A percentile compares a stretch with the other conserved stretches of the same genome.
phyloP scores from a whole-genome alignment of 1,140 invertebrate species.

The Calephelis virginiensis region DNA sequence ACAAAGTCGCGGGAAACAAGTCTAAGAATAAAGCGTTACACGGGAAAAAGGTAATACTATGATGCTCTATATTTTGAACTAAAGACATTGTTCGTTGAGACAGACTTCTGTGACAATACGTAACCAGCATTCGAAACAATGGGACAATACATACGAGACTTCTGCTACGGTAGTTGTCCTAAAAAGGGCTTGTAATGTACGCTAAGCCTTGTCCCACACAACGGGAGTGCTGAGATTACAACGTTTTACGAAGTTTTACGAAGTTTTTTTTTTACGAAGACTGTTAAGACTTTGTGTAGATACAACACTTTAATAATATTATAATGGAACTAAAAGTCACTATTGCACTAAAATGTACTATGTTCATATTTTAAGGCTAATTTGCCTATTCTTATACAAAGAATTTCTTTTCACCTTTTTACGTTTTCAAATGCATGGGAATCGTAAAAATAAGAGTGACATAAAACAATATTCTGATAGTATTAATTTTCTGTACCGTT shows the following conservation, averaged over 20 bases:
- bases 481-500: too few species aligned
- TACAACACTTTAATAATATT: too few species aligned
- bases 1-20: too few species aligned
- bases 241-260: background rate
- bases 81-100: constrained; percentile 17
- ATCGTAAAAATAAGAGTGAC: too few species aligned
- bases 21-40: background rate
- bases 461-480: too few species aligned
- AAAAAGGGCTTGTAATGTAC: constrained; percentile 25
- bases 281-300: too few species aligned
- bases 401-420: too few species aligned
- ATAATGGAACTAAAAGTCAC: too few species aligned
- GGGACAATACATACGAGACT: constrained; percentile 34
- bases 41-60: constrained; percentile 2
- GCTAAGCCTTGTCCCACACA: background rate
- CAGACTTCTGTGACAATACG: constrained; percentile 16
- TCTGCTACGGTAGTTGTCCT: constrained; percentile 48
- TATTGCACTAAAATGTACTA: too few species aligned
- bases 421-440: too few species aligned
- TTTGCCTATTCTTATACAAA: too few species aligned
- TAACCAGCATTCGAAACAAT: constrained; percentile 31
- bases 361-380: too few species aligned
- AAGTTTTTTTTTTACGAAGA: background rate
- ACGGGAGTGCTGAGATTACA: background rate
- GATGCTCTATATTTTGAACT: constrained; percentile 8